Conservation (phyloP, 2,113 vertebrate genomes). For the Tyto alba region DNA sequence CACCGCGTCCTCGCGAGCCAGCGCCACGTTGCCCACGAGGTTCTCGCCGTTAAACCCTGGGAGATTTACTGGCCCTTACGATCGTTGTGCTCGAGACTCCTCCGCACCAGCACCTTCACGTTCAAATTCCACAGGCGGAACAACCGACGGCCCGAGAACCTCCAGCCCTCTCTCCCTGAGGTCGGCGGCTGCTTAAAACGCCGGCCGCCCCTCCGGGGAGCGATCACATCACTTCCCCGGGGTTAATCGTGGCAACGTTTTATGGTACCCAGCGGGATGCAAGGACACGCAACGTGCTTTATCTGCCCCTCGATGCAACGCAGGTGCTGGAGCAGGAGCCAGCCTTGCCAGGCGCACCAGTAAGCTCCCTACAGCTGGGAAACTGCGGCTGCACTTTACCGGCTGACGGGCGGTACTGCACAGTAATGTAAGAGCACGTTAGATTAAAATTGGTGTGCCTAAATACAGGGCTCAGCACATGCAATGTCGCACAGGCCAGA, state of each 20-base stretch:
- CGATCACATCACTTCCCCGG: not conserved
- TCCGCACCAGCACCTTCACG: fast-evolving
- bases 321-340: not conserved
- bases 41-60: not conserved
- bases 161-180: not conserved
- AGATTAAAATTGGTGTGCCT: not conserved
- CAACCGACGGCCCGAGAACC: too few species aligned
- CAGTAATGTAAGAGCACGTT: not conserved
- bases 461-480: not conserved
- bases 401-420: fast-evolving
- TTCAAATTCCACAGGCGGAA: not conserved
- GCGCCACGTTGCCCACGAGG: fast-evolving
- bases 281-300: fast-evolving
- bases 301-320: not conserved
- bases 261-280: fast-evolving
- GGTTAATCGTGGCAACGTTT: not conserved
- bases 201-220: not conserved
- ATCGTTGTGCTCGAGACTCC: not conserved
- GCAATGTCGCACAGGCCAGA: not conserved
- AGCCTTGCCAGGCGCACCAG: not conserved
- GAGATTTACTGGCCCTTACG: not conserved
- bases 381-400: fast-evolving
- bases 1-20: fast-evolving
- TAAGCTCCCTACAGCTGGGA: not conserved
- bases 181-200: fast-evolving